Conservation (phyloP, 2,113 vertebrate species). For the Delphinapterus leucas region DNA sequence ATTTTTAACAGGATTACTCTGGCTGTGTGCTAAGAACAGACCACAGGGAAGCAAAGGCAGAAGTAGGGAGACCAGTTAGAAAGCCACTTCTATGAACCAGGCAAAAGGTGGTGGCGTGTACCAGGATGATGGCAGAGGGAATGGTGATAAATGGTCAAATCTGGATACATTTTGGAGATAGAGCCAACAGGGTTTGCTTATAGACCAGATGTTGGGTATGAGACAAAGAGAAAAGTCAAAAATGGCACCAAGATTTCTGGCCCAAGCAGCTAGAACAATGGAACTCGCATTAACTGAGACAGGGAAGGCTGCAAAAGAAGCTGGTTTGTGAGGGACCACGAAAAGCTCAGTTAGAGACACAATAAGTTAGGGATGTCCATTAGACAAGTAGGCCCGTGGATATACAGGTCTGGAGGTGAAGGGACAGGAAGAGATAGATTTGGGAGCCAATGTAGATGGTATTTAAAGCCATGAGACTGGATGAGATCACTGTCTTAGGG, state of each 20-base stretch:
- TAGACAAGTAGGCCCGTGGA: neutral
- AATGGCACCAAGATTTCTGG: neutral
- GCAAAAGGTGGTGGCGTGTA: neutral
- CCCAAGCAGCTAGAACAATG: neutral
- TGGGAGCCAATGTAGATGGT: neutral
- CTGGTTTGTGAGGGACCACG: neutral
- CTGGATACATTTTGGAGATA: neutral
- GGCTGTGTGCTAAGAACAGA: neutral
- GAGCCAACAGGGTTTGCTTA: neutral
- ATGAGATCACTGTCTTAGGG: neutral
- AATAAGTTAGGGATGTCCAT: neutral
- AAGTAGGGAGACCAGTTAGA: neutral
- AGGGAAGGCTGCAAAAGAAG: neutral
- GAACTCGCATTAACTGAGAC: neutral
- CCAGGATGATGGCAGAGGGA: neutral
- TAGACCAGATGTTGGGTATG: neutral
- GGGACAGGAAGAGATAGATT: neutral
- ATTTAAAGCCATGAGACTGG: neutral
- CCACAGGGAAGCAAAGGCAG: neutral
- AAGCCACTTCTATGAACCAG: neutral
- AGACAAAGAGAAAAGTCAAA: neutral
- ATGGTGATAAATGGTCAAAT: neutral
- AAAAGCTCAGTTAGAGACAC: neutral
- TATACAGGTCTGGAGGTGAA: neutral
- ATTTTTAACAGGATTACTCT: neutral